Base-by-base conservation (phyloP, 2,888 invertebrate species). In the Heliconius ethilla region DNA sequence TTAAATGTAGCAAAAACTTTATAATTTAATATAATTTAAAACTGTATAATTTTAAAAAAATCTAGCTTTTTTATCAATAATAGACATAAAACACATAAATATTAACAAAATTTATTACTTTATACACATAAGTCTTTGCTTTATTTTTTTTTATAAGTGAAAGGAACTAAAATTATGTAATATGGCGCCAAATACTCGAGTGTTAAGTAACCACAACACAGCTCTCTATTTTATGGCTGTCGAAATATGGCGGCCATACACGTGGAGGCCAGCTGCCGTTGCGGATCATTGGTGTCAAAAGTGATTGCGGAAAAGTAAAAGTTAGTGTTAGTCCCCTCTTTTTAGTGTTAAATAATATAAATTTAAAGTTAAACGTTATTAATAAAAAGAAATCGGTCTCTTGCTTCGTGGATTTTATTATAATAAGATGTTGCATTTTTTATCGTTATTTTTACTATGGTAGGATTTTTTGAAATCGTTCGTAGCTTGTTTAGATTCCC, bases 251-350 rank as follows among this genome's bases (percentile, higher is more conserved):
- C 82, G 75, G 77, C 79, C 79, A 77, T 78, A 80, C 83, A 85
- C 81, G 87, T 89, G 88, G 81, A 82, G 80, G 73, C 83, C 91
- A 91, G 89, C 90, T 92, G 92, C 84, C 84, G 79, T 70, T 45
- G 69, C 59, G 86, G 85, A 88, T 85, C 83, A 59, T 86, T 86
- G 79, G 62, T 72, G 67, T 83, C 85, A 87, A 81, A 89, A 88
- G 83, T 82, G 59, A 67, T 73, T 67, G 45, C 74, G 27, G 25
- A 27, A 33, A 70, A 72, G 59, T 72, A 72, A 72, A 73, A 76
- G 55, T n/a, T n/a, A 59, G 51, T 51, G 65, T 65, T 51, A 27
- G 59, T 66, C 29, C 6, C 22, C 33, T 22, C 29, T n/a, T 55
- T 55, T 51, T 15, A 27, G 62, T 25, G 9, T 40, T 25, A 67